Conservation (phyloP, 2,888 invertebrate species). For the Acanthococcus lagerstroemiae region DNA sequence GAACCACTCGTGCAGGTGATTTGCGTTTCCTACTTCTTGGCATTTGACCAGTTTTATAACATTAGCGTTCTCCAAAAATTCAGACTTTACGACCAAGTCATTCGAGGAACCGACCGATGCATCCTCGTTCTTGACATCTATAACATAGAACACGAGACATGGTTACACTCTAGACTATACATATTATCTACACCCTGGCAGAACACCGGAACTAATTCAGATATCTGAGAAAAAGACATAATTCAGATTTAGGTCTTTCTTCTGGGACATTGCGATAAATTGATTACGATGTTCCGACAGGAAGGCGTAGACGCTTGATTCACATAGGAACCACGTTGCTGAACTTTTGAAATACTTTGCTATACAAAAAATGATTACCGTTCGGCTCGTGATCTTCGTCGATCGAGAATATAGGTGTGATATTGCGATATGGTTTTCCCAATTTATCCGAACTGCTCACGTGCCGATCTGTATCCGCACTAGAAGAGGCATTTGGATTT, state of each 20-base stretch:
- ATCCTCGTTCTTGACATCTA: conserved; percentile 41
- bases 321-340: neutral
- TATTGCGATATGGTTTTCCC: conserved; percentile 80
- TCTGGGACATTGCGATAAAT: too few species aligned
- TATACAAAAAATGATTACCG: too few species aligned
- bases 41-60: conserved; percentile 43
- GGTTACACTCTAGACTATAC: too few species aligned
- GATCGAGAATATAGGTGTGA: conserved; percentile 87
- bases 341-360: neutral
- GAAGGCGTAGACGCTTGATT: neutral
- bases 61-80: conserved; percentile 63
- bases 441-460: conserved; percentile 63
- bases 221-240: too few species aligned
- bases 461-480: conserved; percentile 57
- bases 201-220: too few species aligned
- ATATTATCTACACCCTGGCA: too few species aligned
- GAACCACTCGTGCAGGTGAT: conserved; percentile 25
- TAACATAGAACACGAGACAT: conserved; percentile 32
- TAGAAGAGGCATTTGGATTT: conserved; percentile 58
- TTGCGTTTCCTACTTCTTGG: conserved; percentile 18
- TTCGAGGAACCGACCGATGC: conserved; percentile 39
- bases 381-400: conserved; percentile 59
- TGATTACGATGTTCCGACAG: neutral
- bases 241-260: too few species aligned
- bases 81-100: conserved; percentile 49